Evolutionary conservation across 2,888 invertebrate genomes (phyloP).

Genomic region (Drosophila atroscutellata): DNA sequence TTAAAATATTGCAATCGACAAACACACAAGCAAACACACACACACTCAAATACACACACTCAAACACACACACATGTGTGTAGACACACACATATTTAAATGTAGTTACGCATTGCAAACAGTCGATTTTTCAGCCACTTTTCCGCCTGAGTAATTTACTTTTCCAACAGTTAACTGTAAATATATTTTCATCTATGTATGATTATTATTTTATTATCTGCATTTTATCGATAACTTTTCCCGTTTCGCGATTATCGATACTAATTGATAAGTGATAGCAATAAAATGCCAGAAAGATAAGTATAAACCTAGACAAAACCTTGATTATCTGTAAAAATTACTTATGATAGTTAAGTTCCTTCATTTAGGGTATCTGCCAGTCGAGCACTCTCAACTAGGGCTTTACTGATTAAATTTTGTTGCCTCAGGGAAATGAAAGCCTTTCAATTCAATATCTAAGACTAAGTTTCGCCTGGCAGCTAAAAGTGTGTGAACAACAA

Average conservation of each 20-base stretch:
- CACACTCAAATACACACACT: background rate
- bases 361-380: background rate
- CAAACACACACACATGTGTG: too few relatives aligned
- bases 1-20: slow-evolving; percentile 60
- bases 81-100: background rate
- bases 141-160: background rate
- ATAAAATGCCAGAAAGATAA: fast-evolving
- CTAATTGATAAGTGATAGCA: background rate
- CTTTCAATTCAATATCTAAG: background rate
- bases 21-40: background rate
- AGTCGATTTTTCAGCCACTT: background rate
- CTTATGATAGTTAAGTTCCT: background rate
- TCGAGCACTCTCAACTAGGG: background rate
- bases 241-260: background rate
- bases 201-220: background rate
- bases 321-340: background rate
- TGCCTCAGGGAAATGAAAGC: background rate
- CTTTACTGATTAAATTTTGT: background rate
- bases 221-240: background rate
- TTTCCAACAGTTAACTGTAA: background rate
- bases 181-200: background rate
- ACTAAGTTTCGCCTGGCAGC: background rate
- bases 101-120: slow-evolving; percentile 12
- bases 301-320: too few relatives aligned
- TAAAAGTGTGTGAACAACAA: background rate